These are phyloP conservation scores for Siderastrea radians DNA, from an alignment of 92 coral and sea anemone genomes.

Conservation along the genomic window DNA sequence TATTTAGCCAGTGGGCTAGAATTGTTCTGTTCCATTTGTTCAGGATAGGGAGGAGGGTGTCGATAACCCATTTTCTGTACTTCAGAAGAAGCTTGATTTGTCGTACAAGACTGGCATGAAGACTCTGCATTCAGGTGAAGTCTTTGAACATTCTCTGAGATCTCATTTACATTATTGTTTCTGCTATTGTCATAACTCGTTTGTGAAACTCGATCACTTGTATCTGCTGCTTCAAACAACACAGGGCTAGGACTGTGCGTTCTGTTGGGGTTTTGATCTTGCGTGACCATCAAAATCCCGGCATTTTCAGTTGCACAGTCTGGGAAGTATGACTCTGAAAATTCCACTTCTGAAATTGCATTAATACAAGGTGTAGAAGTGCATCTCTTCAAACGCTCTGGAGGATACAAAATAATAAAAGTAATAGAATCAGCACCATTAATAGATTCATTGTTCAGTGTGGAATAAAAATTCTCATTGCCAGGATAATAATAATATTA, in stretches of 20 bases:
- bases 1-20: slow-evolving; percentile 76
- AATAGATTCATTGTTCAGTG: background rate
- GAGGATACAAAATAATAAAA: background rate
- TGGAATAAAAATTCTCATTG: too few relatives aligned
- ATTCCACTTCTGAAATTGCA: slow-evolving; percentile 57
- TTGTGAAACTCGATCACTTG: slow-evolving; percentile 31
- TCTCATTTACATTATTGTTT: slow-evolving; percentile 32
- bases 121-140: slow-evolving; percentile 47
- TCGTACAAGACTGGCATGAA: slow-evolving; percentile 49
- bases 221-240: slow-evolving; percentile 8
- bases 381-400: slow-evolving; percentile 88
- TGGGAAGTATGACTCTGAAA: slow-evolving; percentile 55
- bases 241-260: slow-evolving; percentile 6
- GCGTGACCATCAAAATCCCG: slow-evolving; percentile 74
- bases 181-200: slow-evolving; percentile 20
- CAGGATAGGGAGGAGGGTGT: slow-evolving; percentile 84
- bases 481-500: too few relatives aligned
- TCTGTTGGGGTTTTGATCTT: slow-evolving; percentile 20
- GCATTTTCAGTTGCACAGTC: slow-evolving; percentile 77
- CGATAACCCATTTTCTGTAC: slow-evolving; percentile 69
- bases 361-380: slow-evolving; percentile 84
- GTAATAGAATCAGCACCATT: background rate
- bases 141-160: slow-evolving; percentile 44
- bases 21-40: slow-evolving; percentile 52
- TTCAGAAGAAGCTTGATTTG: slow-evolving; percentile 34